Evolutionary conservation across 2,888 invertebrate species (phyloP), one percentile per base, ranked within the genome.

Genomic region (Torymus texanus): DNA sequence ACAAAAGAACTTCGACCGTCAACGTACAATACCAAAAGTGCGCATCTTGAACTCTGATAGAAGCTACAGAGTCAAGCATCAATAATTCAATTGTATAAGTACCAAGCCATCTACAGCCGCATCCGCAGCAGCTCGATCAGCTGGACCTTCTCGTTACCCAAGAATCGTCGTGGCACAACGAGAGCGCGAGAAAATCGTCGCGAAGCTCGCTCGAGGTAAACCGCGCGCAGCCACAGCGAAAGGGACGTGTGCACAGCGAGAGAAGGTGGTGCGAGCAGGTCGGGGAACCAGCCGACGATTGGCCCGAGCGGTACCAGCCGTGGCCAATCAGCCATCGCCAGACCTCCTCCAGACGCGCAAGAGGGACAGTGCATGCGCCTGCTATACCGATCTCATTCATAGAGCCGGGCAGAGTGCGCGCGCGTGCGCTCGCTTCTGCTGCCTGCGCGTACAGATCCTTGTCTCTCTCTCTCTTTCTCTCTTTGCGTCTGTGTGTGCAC

Each of bases 241-340:
- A 58, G 16, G n/a, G 10, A 51, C 10, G 13, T 2, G 3, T 3
- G 13, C 5, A 55, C 55, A 21, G 11, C 50, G 11, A 21, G 21
- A 53, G 18, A 18, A 55, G 55, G 12, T 11, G 16, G 51, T 18
- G 56, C 10, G 61, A 63, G 16, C 63, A 51, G 24, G 56, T 67
- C 67, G 3, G 51, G 74, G 83, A 80, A 83, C 87, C 87, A 88
- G 88, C 87, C 84, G 84, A 83, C 78, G 83, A 82, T 84, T 84
- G 86, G 86, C 85, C 58, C 18, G 16, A n/a, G 65, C 70, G 56
- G 51, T 65, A 63, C 56, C 65, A 53, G 63, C 84, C 84, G 84
- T 84, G 83, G 83, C 86, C 78, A 78, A 78, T 78, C 74, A 51
- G 50, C 62, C 55, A 72, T 87, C 87, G 86, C 83, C 41, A 41